Conservation (phyloP, 2,113 vertebrate genomes). For the Trichomycterus rosablanca region DNA sequence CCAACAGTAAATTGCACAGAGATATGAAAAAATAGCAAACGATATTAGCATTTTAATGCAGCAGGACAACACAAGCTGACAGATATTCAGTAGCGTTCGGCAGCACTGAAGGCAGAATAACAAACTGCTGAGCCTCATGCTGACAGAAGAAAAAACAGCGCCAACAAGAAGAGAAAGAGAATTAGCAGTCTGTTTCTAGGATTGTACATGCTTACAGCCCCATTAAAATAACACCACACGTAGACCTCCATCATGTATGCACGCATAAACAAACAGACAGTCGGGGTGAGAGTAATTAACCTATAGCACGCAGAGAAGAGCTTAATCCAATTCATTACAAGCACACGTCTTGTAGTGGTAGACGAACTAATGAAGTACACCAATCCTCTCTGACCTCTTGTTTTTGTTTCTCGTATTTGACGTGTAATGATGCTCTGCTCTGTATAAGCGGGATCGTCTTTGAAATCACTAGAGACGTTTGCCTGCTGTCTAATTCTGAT, state of each 20-base stretch:
- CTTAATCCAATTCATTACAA: slow-evolving; percentile 71
- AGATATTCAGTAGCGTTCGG: slow-evolving; percentile 51
- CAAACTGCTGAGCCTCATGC: slow-evolving; percentile 1
- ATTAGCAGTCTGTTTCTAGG: slow-evolving; percentile 11
- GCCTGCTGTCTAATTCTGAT: too few relatives aligned
- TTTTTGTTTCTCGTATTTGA: slow-evolving; percentile 18
- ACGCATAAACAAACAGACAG: slow-evolving; percentile 65
- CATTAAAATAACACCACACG: slow-evolving; percentile 44
- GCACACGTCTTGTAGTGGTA: slow-evolving; percentile 61
- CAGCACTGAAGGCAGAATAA: slow-evolving; percentile 26
- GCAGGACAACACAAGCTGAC: slow-evolving; percentile 52
- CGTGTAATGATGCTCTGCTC: not conserved
- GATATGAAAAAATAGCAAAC: slow-evolving; percentile 73
- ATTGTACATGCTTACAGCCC: slow-evolving; percentile 18
- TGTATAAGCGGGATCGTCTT: too few relatives aligned
- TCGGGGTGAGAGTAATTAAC: slow-evolving; percentile 73
- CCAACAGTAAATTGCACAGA: slow-evolving; percentile 59
- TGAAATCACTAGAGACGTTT: too few relatives aligned
- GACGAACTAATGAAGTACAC: slow-evolving; percentile 57
- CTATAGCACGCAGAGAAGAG: slow-evolving; percentile 64
- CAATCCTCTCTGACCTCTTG: slow-evolving; percentile 12
- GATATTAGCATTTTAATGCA: slow-evolving; percentile 69
- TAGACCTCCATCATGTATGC: slow-evolving; percentile 61
- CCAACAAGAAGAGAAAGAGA: not conserved
- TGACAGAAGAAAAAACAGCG: slow-evolving; percentile 21